Evolutionary conservation across 2,888 invertebrate species (phyloP), one percentile per base, ranked within the genome.

Genomic region (Pedicia rivosa): DNA sequence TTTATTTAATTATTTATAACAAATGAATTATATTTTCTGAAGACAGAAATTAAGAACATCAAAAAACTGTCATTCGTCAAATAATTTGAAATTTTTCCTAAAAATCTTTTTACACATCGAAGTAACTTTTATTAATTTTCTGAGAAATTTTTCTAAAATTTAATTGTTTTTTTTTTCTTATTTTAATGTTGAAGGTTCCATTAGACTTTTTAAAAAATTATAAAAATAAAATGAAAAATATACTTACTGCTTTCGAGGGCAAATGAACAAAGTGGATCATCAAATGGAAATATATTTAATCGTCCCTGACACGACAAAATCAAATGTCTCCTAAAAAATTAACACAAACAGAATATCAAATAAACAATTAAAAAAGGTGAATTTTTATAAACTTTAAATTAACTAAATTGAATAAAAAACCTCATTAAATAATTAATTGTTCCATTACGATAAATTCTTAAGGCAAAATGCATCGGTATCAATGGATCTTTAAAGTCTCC

Each of bases 181-280:
- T n/a, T n/a, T n/a, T n/a, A n/a, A n/a, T n/a, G n/a, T n/a, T n/a
- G n/a, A n/a, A n/a, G n/a, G n/a, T n/a, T n/a, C n/a, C n/a, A n/a
- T n/a, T n/a, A n/a, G n/a, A n/a, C n/a, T n/a, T n/a, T n/a, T n/a
- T n/a, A n/a, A n/a, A n/a, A n/a, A n/a, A n/a, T n/a, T n/a, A n/a
- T n/a, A n/a, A n/a, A n/a, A n/a, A n/a, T n/a, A n/a, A n/a, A n/a
- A n/a, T n/a, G n/a, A 26, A 31, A 35, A 35, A 37, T 36, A 34
- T 63, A 86, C 88, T 87, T 73, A 90, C 88, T 88, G 70, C 88
- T 90, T 71, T 91, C 90, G 74, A 91, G 82, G 57, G 90, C 83
- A 68, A 91, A 91, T 65, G 86, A 83, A 71, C 91, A 91, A 66
- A 80, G 74, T 52, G 90, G 90, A 71, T 90, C 88, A 64, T 91